phyloP scores from a whole-genome alignment of 2,888 invertebrate species.

The Polyommatus icarus region DNA sequence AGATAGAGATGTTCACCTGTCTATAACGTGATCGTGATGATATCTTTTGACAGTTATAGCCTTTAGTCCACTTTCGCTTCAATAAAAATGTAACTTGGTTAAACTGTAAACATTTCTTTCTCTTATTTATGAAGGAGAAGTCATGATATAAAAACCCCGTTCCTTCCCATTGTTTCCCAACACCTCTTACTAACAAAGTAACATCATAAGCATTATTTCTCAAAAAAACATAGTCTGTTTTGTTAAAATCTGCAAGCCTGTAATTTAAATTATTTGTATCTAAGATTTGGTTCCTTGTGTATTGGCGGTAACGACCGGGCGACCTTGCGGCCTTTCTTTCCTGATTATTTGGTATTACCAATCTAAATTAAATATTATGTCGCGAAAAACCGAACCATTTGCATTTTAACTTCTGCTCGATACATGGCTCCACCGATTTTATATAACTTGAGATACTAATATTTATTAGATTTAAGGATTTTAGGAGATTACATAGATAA shows the following conservation, averaged over 20 bases:
- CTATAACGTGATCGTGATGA: neutral
- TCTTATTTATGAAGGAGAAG: too few species aligned
- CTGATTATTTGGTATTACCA: slow-evolving; percentile 18
- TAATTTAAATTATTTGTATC: neutral
- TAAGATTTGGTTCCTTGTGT: neutral
- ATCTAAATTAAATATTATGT: neutral
- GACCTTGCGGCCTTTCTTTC: slow-evolving; percentile 27
- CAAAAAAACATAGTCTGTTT: neutral
- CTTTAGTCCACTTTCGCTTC: neutral
- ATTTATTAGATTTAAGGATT: neutral
- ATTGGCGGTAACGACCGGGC: slow-evolving; percentile 2
- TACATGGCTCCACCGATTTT: too few species aligned
- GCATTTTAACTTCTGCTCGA: neutral
- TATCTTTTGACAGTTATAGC: neutral
- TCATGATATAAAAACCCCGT: too few species aligned
- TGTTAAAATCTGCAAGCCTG: neutral
- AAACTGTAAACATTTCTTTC: too few species aligned
- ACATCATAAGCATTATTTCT: too few species aligned
- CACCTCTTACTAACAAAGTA: too few species aligned
- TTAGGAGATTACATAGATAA: neutral
- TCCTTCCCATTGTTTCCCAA: too few species aligned
- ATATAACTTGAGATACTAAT: neutral
- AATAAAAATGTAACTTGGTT: too few species aligned
- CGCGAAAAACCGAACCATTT: neutral
- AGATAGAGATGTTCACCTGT: neutral